These are phyloP conservation scores for Heliocidaris erythrogramma DNA, from an alignment of 35 echinoderm and acorn worm species.

Conservation along the genomic window DNA sequence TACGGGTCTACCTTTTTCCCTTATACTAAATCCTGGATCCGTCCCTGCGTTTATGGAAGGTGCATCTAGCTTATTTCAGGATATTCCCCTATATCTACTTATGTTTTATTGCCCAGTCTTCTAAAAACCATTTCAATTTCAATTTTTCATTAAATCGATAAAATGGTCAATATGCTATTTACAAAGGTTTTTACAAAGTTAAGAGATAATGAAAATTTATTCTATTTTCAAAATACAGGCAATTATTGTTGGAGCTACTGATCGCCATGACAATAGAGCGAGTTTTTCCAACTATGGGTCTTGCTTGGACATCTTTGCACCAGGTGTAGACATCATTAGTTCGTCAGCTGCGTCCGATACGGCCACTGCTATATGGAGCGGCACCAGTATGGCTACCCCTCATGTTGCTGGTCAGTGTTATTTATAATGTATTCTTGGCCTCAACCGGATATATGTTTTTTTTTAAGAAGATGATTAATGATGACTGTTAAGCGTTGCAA, in stretches of 20 bases:
- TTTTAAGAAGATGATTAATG: too few species aligned
- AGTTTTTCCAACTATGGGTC: constrained; percentile 59
- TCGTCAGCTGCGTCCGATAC: constrained; percentile 1
- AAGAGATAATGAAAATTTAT: too few species aligned
- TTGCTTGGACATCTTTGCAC: constrained; percentile 63
- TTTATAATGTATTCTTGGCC: not conserved
- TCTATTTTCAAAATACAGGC: constrained; percentile 43
- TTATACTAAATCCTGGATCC: too few species aligned
- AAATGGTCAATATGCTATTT: too few species aligned
- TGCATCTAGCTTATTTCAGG: not conserved
- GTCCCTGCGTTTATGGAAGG: too few species aligned
- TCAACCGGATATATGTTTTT: not conserved
- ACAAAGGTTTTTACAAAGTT: too few species aligned
- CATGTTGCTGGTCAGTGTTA: constrained; percentile 62
- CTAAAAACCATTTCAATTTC: too few species aligned
- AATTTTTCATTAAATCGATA: too few species aligned
- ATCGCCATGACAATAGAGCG: constrained; percentile 45
- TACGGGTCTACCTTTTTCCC: too few species aligned
- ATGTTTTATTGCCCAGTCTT: too few species aligned
- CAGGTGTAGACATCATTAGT: constrained; percentile 56
- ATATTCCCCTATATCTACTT: not conserved
- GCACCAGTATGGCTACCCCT: constrained; percentile 65
- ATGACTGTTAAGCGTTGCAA: too few species aligned
- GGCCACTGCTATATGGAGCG: not conserved
- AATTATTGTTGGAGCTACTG: constrained; percentile 57